Conservation (phyloP, 1,140 invertebrate genomes). For the Papilio glaucus region DNA sequence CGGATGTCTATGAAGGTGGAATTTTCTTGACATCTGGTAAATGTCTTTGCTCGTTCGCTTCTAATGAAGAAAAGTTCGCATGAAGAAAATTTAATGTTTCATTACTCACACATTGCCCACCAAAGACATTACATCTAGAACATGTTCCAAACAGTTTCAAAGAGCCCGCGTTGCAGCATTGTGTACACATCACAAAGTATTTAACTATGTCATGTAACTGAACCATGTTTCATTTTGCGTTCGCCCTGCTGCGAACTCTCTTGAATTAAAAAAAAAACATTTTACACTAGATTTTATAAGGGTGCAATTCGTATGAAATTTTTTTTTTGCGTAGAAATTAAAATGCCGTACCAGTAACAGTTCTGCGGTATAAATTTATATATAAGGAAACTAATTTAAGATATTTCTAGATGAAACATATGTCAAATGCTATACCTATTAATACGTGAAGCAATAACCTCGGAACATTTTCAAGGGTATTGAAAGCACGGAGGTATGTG, state of each 20-base stretch:
- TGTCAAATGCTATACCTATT: no score
- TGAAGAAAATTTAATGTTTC: neutral
- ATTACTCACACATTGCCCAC: neutral
- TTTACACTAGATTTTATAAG: neutral
- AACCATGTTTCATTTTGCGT: constrained; percentile 3
- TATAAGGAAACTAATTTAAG: neutral
- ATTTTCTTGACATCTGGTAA: no score
- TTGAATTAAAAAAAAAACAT: constrained; percentile 8
- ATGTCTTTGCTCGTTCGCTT: no score
- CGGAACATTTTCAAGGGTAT: no score
- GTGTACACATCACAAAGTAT: constrained; percentile 17
- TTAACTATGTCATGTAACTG: constrained; percentile 25
- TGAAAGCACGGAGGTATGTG: no score
- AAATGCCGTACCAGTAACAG: neutral
- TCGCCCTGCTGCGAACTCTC: neutral
- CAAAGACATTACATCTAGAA: neutral
- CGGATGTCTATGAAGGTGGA: no score
- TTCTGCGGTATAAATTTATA: neutral
- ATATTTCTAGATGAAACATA: neutral
- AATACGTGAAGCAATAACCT: no score
- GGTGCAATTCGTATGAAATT: neutral
- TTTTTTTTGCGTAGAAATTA: neutral
- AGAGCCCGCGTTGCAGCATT: neutral
- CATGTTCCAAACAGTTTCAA: constrained; percentile 4
- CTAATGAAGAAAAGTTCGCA: neutral